Evolutionary conservation across 2,113 vertebrate species (phyloP).

Genomic region (Holacanthus passer): DNA sequence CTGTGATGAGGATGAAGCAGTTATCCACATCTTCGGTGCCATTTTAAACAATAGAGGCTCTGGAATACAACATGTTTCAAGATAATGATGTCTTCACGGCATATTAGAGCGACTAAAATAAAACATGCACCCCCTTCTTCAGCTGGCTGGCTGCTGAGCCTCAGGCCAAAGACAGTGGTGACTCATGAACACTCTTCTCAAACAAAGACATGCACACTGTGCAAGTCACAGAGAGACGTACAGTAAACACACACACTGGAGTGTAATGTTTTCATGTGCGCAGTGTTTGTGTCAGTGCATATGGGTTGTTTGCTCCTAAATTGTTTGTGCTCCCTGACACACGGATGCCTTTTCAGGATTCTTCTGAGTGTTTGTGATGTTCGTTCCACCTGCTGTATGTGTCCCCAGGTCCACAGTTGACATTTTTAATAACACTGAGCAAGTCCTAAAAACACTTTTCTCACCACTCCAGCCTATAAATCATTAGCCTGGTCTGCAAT

Average conservation of each 20-base stretch:
- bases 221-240: slow-evolving; percentile 66
- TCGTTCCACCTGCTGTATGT: background rate
- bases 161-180: slow-evolving; percentile 71
- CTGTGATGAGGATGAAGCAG: slow-evolving; percentile 52
- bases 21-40: slow-evolving; percentile 48
- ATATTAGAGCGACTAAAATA: slow-evolving; percentile 77
- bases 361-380: background rate
- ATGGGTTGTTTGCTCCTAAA: slow-evolving; percentile 13
- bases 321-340: slow-evolving; percentile 39
- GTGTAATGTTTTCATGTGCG: slow-evolving; percentile 29
- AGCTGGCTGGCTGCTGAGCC: slow-evolving; percentile 75
- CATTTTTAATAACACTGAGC: slow-evolving; percentile 48
- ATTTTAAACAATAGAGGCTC: slow-evolving; percentile 63
- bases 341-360: slow-evolving; percentile 43
- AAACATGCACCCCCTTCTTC: slow-evolving; percentile 70
- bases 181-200: slow-evolving; percentile 74
- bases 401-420: slow-evolving; percentile 32
- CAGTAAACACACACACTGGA: slow-evolving; percentile 63
- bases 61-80: slow-evolving; percentile 51
- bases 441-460: slow-evolving; percentile 33
- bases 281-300: slow-evolving; percentile 2
- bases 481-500: slow-evolving; percentile 49
- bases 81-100: slow-evolving; percentile 77
- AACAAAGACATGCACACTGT: slow-evolving; percentile 74
- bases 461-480: slow-evolving; percentile 21